phyloP scores from a whole-genome alignment of 2,888 invertebrate genomes.

The Geotrupes spiniger region DNA sequence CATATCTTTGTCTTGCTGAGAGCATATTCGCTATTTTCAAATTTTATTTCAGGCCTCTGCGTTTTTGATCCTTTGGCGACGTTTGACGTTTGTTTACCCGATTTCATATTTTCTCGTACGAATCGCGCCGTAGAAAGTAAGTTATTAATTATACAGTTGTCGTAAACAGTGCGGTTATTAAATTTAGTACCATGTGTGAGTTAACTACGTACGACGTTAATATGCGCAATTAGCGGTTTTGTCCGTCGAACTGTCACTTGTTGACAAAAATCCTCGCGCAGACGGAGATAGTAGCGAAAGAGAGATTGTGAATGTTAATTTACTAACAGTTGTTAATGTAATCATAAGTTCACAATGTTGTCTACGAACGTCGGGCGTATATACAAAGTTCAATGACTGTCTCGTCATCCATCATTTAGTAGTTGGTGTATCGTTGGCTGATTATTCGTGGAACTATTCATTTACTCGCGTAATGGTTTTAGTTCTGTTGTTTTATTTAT shows the following conservation, averaged over 20 bases:
- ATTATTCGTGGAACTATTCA: neutral
- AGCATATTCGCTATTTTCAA: too few relatives aligned
- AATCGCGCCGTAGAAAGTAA: neutral
- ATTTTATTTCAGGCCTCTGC: too few relatives aligned
- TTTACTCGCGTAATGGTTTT: too few relatives aligned
- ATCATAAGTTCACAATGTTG: slow-evolving; percentile 12
- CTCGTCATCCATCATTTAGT: slow-evolving; percentile 22
- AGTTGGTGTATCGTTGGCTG: slow-evolving; percentile 10
- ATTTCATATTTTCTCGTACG: slow-evolving; percentile 5
- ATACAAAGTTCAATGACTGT: slow-evolving; percentile 22
- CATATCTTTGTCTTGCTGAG: too few relatives aligned
- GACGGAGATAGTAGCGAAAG: too few relatives aligned
- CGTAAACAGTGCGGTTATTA: slow-evolving; percentile 13
- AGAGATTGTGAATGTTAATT: slow-evolving; percentile 3
- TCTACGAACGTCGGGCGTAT: slow-evolving; percentile 15
- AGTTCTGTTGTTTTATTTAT: too few relatives aligned
- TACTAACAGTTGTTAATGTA: slow-evolving; percentile 15
- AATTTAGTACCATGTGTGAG: neutral
- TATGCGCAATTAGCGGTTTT: neutral
- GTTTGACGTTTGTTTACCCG: neutral
- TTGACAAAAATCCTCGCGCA: too few relatives aligned
- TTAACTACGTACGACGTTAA: neutral
- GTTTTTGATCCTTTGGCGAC: too few relatives aligned
- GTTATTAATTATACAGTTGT: neutral
- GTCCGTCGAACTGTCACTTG: neutral